These are phyloP conservation scores for Alsophila aescularia DNA, from an alignment of 2,888 invertebrate genomes.

Conservation along the genomic window DNA sequence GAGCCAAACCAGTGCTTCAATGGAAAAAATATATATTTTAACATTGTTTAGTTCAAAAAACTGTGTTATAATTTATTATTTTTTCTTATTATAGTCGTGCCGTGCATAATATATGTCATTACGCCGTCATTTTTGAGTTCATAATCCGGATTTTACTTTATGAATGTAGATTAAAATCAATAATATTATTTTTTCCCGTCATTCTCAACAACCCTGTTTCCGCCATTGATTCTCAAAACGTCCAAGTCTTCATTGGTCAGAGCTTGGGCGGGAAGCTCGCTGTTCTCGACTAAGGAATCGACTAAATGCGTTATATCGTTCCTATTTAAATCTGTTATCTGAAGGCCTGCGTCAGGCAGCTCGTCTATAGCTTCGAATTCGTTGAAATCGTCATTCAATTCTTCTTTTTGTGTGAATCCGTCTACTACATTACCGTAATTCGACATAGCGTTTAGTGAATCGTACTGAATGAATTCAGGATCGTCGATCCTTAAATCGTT, in stretches of 20 bases:
- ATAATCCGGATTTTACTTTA: neutral
- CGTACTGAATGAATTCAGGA: neutral
- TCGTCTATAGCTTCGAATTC: neutral
- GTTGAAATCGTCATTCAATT: neutral
- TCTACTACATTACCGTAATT: neutral
- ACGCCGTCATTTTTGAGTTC: too few species aligned
- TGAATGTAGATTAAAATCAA: too few species aligned
- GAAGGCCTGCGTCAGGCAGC: neutral
- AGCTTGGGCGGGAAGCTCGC: neutral
- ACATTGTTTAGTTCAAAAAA: too few species aligned
- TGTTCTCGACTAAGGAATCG: neutral
- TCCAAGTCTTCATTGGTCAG: neutral
- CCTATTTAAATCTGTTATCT: slow-evolving; percentile 8
- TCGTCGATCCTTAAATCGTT: neutral
- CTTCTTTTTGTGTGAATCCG: neutral
- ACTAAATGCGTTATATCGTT: slow-evolving; percentile 5
- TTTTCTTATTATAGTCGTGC: too few species aligned
- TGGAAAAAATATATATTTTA: too few species aligned
- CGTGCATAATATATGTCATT: too few species aligned
- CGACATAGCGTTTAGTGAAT: neutral
- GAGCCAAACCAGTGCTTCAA: too few species aligned
- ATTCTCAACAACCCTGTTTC: neutral
- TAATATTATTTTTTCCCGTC: neutral
- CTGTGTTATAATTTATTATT: too few species aligned
- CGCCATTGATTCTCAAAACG: neutral